These are phyloP conservation scores for Drosophila barbarae DNA, from an alignment of 2,888 invertebrate species.

Conservation along the genomic window DNA sequence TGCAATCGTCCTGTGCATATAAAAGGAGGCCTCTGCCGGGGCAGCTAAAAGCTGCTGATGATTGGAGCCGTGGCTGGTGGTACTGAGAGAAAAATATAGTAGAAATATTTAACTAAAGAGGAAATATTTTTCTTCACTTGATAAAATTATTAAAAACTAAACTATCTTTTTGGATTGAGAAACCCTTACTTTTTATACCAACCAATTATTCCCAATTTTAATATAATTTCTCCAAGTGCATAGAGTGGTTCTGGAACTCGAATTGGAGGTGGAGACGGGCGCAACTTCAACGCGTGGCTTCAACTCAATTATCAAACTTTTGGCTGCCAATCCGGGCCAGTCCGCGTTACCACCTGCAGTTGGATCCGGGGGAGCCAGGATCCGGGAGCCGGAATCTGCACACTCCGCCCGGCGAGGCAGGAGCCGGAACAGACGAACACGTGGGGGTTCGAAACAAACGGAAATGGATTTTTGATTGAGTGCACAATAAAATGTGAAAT, in stretches of 20 bases:
- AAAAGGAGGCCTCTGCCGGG: conserved; percentile 33
- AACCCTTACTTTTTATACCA: no score
- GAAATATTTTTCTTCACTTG: no score
- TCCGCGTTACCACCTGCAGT: conserved; percentile 23
- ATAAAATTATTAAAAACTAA: no score
- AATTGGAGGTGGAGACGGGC: conserved; percentile 16
- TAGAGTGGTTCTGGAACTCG: neutral
- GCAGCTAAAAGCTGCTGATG: conserved; percentile 52
- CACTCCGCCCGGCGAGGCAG: conserved; percentile 30
- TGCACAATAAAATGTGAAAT: conserved; percentile 74
- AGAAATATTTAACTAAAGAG: no score
- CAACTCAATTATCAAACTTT: conserved; percentile 73
- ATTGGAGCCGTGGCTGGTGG: conserved; percentile 13
- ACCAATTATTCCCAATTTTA: neutral
- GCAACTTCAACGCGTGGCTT: conserved; percentile 55
- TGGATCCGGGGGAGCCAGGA: conserved; percentile 9
- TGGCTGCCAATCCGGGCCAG: conserved; percentile 52
- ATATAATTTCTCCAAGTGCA: conserved; percentile 1
- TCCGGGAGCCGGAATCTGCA: conserved; percentile 10
- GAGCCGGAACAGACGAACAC: conserved; percentile 27
- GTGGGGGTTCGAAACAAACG: conserved; percentile 56
- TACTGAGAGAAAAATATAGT: neutral
- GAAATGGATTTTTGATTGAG: conserved; percentile 74
- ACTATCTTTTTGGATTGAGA: no score
- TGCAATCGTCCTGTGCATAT: conserved; percentile 42